phyloP scores from a whole-genome alignment of 2,888 invertebrate species.

The Eretmocerus hayati region DNA sequence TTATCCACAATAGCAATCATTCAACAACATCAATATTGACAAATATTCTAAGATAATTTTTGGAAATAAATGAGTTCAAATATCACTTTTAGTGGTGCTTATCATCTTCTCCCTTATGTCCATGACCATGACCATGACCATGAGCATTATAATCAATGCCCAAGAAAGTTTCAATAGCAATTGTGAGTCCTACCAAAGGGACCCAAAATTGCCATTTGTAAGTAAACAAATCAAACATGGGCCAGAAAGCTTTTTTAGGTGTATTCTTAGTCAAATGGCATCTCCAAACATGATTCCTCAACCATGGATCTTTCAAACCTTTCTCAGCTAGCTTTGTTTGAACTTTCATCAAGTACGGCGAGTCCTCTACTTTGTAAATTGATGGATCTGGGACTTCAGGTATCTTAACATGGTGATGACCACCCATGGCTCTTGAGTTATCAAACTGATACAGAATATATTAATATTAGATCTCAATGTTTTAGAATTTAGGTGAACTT shows the following conservation, averaged over 20 bases:
- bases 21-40: too few species aligned
- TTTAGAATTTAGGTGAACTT: too few species aligned
- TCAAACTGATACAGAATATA: neutral
- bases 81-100: constrained; percentile 13
- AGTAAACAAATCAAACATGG: neutral
- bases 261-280: neutral
- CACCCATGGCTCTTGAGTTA: constrained; percentile 50
- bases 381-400: constrained; percentile 62
- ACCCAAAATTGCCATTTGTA: constrained; percentile 58
- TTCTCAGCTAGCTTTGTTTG: constrained; percentile 59
- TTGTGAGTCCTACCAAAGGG: constrained; percentile 52
- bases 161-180: constrained; percentile 47
- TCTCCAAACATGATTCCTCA: constrained; percentile 78
- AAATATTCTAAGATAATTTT: too few species aligned
- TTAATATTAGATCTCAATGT: too few species aligned
- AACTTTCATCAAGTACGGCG: constrained; percentile 58
- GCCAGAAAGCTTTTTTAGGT: neutral
- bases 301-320: constrained; percentile 81
- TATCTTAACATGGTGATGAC: constrained; percentile 52
- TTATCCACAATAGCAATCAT: too few species aligned
- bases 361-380: constrained; percentile 66
- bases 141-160: constrained; percentile 46
- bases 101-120: neutral
- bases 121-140: constrained; percentile 22
- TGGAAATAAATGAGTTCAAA: too few species aligned